Evolutionary conservation across 30 jellyfish, hydroid and myxozoan species (phyloP).

Genomic region (Cassiopea andromeda): DNA sequence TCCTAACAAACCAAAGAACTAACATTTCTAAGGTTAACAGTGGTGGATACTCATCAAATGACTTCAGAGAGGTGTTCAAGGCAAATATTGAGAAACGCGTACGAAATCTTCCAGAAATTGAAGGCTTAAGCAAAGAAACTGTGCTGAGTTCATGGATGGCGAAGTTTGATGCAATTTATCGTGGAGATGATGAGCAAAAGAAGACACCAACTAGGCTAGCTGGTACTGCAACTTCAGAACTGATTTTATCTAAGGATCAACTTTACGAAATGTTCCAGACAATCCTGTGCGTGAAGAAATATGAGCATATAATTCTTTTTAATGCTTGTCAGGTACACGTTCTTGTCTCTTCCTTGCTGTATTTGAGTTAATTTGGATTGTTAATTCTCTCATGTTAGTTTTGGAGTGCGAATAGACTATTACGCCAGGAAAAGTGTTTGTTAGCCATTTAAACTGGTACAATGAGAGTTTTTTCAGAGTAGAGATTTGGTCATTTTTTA

Average conservation of each 20-base stretch:
- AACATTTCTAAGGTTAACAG: slow-evolving; percentile 80
- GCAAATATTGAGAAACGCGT: slow-evolving; percentile 93
- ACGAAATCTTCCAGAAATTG: slow-evolving; percentile 92
- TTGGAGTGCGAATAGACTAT: no score
- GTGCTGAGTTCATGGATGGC: slow-evolving; percentile 99
- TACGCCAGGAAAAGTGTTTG: no score
- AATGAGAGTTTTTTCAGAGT: no score
- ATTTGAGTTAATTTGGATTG: not conserved
- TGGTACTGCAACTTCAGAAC: slow-evolving; percentile 98
- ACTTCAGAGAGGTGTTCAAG: slow-evolving; percentile 94
- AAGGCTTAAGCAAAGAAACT: slow-evolving; percentile 97
- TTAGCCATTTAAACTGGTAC: no score
- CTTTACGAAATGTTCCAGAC: slow-evolving; percentile 93
- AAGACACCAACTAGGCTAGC: slow-evolving; percentile 95
- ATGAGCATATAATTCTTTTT: slow-evolving; percentile 90
- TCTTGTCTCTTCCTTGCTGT: not conserved
- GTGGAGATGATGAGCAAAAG: slow-evolving; percentile 99
- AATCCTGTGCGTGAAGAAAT: slow-evolving; percentile 81
- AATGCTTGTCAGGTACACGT: slow-evolving; percentile 92
- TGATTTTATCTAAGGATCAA: slow-evolving; percentile 91
- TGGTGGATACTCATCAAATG: slow-evolving; percentile 98
- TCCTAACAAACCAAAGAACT: no score
- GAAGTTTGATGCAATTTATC: slow-evolving; percentile 95
- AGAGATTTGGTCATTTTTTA: no score
- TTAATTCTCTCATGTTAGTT: not conserved